Evolutionary conservation across 1,140 invertebrate genomes (phyloP).

Genomic region (Solenopsis invicta): DNA sequence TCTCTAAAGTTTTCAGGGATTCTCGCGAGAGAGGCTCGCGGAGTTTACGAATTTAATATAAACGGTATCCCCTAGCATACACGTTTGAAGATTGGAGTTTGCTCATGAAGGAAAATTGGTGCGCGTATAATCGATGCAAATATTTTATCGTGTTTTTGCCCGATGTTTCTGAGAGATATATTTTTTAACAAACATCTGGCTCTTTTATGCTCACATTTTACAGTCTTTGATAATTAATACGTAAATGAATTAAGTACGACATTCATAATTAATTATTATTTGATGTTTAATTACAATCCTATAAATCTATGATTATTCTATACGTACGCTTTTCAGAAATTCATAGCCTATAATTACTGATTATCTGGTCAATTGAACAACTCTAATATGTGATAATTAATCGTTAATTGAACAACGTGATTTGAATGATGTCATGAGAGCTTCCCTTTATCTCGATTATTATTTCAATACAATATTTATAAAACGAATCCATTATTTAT

Average conservation of each 20-base stretch:
- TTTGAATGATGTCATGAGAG: background rate
- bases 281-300: background rate
- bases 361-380: background rate
- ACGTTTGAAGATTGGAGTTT: conserved; percentile 39
- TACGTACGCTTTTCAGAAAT: background rate
- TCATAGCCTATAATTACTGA: background rate
- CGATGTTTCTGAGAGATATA: background rate
- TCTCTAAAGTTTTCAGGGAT: conserved; percentile 53
- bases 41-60: conserved; percentile 54
- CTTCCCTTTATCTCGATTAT: background rate
- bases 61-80: background rate
- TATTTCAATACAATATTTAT: background rate
- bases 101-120: conserved; percentile 24
- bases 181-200: background rate
- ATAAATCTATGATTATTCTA: background rate
- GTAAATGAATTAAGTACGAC: background rate
- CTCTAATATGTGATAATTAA: conserved; percentile 10
- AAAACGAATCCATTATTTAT: background rate
- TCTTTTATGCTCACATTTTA: conserved; percentile 8
- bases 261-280: background rate
- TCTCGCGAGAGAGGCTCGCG: background rate
- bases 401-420: background rate
- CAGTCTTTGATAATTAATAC: background rate
- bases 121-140: conserved; percentile 34
- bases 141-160: conserved; percentile 14